Evolutionary conservation across 2,113 vertebrate species (phyloP), one percentile per base, ranked within the genome.

Genomic region (Centropus unirufus): DNA sequence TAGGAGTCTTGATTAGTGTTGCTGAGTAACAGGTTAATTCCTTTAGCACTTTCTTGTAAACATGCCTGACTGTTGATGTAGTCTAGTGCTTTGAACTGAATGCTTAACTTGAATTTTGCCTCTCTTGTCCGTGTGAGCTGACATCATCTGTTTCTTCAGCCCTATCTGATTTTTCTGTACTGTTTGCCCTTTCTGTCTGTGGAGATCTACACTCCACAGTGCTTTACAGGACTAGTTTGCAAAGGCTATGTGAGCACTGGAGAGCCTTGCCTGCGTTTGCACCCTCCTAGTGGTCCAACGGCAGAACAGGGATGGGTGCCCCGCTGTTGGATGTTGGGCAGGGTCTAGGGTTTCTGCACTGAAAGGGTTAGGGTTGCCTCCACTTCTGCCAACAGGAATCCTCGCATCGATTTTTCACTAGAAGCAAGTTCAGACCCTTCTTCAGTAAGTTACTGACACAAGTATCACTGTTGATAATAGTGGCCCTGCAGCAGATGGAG

Each of bases 21-120:
- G 95, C 96, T 96, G 94, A 95, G 96, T 95, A 97, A 97, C 93
- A 96, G 93, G 95, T 95, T 95, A 96, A 97, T 96, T 96, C 93
- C 91, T 97, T 96, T 67, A 95, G 94, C 74, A 54, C 81, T 96
- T 94, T 93, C 66, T 66, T 0, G n/a, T 91, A 95, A 95, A 95
- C 84, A 76, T 47, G 62, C 86, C 80, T 75, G 61, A 44, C 95
- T 92, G 49, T 82, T 89, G 59, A 32, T 87, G 81, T 52, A 92
- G 79, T 81, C 64, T 92, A 62, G 52, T 76, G 76, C 64, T 93
- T 81, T 95, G 94, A 92, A 87, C 44, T 51, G 76, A 87, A 30
- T 3, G 36, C 73, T 72, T 78, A 90, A 64, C 61, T 90, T 29
- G 49, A 93, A 93, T 89, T 93, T 76, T 92, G 64, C 51, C 83